Conservation (phyloP, 2,888 invertebrate species). For the Cyaniris semiargus region DNA sequence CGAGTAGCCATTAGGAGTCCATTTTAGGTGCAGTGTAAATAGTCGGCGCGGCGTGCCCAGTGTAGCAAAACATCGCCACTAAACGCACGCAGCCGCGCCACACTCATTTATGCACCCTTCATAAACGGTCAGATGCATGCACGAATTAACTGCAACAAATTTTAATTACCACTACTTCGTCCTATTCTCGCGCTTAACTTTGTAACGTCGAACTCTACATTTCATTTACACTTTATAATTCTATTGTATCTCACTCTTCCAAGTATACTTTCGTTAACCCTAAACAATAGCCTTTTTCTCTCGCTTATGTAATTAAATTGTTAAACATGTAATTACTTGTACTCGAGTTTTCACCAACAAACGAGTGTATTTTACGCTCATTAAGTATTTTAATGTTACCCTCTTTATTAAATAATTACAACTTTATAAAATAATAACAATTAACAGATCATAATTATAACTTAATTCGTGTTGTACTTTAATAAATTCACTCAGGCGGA, state of each 20-base stretch:
- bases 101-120: constrained; percentile 77
- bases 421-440: constrained; percentile 5
- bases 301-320: not conserved
- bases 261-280: not conserved
- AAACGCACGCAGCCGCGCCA: constrained; percentile 47
- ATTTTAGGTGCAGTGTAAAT: constrained; percentile 75
- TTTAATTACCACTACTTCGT: constrained; percentile 20
- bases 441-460: not conserved
- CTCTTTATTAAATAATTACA: constrained; percentile 18
- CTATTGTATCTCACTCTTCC: not conserved
- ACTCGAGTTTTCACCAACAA: constrained; percentile 9
- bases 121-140: constrained; percentile 66
- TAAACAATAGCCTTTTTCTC: not conserved
- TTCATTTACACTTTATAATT: not conserved
- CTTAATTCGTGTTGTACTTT: not conserved
- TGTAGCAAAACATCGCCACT: constrained; percentile 60
- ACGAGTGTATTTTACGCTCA: constrained; percentile 29
- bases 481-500: not conserved
- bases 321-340: constrained; percentile 2
- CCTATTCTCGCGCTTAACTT: not conserved
- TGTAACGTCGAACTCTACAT: not conserved
- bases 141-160: constrained; percentile 32
- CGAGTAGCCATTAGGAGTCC: constrained; percentile 76
- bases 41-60: constrained; percentile 58
- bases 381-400: constrained; percentile 18